Base-by-base conservation (phyloP, 2,797 vertebrate species). In the Allobates femoralis region DNA sequence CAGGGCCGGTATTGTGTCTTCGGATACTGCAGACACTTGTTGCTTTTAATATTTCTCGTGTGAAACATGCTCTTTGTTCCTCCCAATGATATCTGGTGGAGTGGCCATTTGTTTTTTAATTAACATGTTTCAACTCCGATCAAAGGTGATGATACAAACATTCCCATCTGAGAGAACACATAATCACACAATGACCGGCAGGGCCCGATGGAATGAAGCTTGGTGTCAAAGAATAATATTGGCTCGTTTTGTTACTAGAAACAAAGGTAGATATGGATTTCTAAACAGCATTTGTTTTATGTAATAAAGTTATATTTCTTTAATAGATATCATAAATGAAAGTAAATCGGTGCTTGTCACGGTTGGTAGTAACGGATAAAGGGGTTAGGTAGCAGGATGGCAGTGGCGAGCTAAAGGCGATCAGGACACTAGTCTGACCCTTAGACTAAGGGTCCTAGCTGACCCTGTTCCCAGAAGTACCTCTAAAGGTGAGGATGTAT, bases 1-100 rank as follows among this genome's bases (percentile, higher is more conserved):
- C 53, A 58, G 53, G 28, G 30, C 21, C 37, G 2, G 23, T 26
- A 74, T 74, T 74, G 71, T 74, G n/a, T 26, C 23, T 8, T 15
- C 26, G 3, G 74, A 30, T 32, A 30, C 30, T 77, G 51, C 53
- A 77, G 75, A 77, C 51, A 56, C 30, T 78, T 58, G 21, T 41
- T 37, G 55, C 55, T 37, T 58, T 32, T 60, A 34, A 67, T n/a
- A 67, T 74, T 74, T 74, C 71, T 74, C 41, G 10, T 50, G 71
- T 74, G 71, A 74, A 50, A 74, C 26, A n/a, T 50, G 71, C 41
- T 7, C 71, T 74, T 50, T 74, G 71, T 74, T 74, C 71, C 26
- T 46, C 37, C 37, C 71, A 74, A 41, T 71, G 41, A 23, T n/a
- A 14, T n/a, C 21, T 41, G 32, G 32, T 32, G 32, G 32, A 10